A percentile compares a stretch with the other conserved stretches of the same genome.
Evolutionary conservation across 2,888 invertebrate species (phyloP).

Genomic region (Lycophotia porphyrea): DNA sequence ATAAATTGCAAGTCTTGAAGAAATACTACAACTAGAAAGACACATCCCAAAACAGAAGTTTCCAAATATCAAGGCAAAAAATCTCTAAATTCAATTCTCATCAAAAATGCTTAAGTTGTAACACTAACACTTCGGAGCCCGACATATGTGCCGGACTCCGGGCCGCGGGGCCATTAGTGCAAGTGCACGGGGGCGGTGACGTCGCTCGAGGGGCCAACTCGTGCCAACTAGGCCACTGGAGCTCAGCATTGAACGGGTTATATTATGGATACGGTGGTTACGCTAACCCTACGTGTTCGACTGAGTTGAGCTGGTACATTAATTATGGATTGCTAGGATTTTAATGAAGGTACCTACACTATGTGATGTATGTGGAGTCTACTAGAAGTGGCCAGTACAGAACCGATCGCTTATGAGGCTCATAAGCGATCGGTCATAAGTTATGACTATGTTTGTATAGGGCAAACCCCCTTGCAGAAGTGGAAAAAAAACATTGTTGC

Average conservation of each 20-base stretch:
- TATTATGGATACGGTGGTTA: conserved; percentile 56
- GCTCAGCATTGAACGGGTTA: conserved; percentile 68
- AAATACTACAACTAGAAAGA: not conserved
- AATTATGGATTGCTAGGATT: conserved; percentile 20
- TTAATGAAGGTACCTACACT: not conserved
- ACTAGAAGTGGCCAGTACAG: too few species aligned
- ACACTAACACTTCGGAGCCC: conserved; percentile 45
- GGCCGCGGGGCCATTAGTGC: conserved; percentile 77
- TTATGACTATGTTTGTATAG: not conserved
- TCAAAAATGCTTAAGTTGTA: conserved; percentile 57
- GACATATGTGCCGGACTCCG: conserved; percentile 51
- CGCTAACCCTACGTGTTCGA: conserved; percentile 50
- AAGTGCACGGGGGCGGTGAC: conserved; percentile 75
- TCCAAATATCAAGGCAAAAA: conserved; percentile 15
- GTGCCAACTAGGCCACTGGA: conserved; percentile 84
- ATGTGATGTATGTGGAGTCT: not conserved
- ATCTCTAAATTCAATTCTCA: conserved; percentile 47
- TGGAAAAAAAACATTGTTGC: not conserved
- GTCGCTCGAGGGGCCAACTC: conserved; percentile 79
- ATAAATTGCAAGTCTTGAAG: not conserved
- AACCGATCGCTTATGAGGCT: too few species aligned
- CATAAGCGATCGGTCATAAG: too few species aligned
- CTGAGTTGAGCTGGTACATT: conserved; percentile 41
- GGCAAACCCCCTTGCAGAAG: not conserved
- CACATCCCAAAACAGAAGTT: not conserved